A percentile compares a stretch with the other conserved stretches of the same genome.
These are phyloP conservation scores for Glossosoma conforme DNA, from an alignment of 1,140 invertebrate species.

Conservation along the genomic window DNA sequence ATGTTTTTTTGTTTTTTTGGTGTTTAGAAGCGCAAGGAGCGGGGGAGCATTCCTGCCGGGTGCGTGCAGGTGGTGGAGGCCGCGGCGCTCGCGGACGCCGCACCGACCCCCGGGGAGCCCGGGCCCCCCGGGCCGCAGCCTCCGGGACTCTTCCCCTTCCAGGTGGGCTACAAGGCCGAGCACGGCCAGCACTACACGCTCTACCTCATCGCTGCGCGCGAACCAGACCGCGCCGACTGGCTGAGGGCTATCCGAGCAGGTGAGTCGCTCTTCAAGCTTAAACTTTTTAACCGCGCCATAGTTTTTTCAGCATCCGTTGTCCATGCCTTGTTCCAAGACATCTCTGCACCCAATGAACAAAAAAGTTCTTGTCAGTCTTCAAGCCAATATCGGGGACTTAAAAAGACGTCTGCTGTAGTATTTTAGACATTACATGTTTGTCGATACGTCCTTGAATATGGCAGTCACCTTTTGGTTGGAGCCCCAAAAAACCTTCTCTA, in stretches of 20 bases:
- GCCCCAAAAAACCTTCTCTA: too few species aligned
- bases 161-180: constrained; percentile 68
- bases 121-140: constrained; percentile 9
- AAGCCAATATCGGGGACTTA: too few species aligned
- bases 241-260: constrained; percentile 70
- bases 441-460: too few species aligned
- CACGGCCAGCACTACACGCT: constrained; percentile 66
- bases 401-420: too few species aligned
- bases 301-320: too few species aligned
- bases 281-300: too few species aligned
- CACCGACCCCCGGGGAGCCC: constrained; percentile 28
- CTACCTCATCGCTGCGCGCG: constrained; percentile 67
- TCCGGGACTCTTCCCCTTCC: constrained; percentile 55
- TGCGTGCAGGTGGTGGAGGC: constrained; percentile 71
- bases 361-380: too few species aligned
- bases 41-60: constrained; percentile 69
- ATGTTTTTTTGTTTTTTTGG: too few species aligned
- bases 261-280: constrained; percentile 43
- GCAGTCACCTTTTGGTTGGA: too few species aligned
- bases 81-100: constrained; percentile 56
- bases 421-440: too few species aligned
- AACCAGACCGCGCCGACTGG: constrained; percentile 71
- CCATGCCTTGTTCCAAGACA: too few species aligned
- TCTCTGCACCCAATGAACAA: too few species aligned
- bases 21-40: constrained; percentile 70